Evolutionary conservation across 2,113 vertebrate species (phyloP).

Genomic region (Pycnonotus jocosus): DNA sequence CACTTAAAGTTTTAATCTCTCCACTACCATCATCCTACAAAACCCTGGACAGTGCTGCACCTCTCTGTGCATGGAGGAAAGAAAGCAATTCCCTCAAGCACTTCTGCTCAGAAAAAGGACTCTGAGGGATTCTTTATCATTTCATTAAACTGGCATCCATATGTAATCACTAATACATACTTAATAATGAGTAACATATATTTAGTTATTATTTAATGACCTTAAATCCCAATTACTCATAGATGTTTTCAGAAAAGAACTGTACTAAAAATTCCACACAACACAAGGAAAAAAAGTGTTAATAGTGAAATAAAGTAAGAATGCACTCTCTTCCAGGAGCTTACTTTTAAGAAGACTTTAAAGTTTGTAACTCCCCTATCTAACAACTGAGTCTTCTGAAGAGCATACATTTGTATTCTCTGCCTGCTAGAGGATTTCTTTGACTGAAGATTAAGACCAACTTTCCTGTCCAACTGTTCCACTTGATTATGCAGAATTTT

Average conservation of each 20-base stretch:
- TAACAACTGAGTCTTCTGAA: neutral
- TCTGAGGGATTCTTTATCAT: rapidly evolving
- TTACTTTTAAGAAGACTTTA: neutral
- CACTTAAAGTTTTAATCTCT: neutral
- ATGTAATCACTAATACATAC: neutral
- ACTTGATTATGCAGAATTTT: neutral
- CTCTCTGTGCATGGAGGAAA: neutral
- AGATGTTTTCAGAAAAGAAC: neutral
- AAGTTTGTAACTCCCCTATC: neutral
- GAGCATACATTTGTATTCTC: neutral
- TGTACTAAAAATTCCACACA: neutral
- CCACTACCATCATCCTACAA: neutral
- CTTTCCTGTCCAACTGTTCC: neutral
- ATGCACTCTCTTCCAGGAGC: neutral
- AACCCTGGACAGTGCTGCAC: neutral
- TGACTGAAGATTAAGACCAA: neutral
- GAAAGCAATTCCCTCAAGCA: neutral
- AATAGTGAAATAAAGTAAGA: neutral
- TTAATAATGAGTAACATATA: neutral
- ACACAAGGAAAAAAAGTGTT: neutral
- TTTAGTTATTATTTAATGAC: neutral
- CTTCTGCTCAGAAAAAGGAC: neutral
- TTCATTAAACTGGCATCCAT: neutral
- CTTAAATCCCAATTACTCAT: neutral
- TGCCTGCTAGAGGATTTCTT: neutral